Percentiles rank a stretch among this genome's conserved stretches.
These are phyloP conservation scores for Artemia sinica DNA, from an alignment of 2,888 invertebrate species.

Conservation along the genomic window DNA sequence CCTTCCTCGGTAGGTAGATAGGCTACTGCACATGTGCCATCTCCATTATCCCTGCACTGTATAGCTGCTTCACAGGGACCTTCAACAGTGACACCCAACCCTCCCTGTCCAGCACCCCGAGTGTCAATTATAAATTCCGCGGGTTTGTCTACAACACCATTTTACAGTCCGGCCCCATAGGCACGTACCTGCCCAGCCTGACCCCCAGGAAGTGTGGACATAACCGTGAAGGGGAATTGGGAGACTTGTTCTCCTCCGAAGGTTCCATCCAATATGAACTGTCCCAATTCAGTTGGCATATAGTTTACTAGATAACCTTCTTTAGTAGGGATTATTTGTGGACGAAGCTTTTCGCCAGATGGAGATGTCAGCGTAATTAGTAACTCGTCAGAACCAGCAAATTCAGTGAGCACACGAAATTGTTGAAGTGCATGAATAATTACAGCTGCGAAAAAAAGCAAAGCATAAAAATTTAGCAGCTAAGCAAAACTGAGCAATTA, in stretches of 20 bases:
- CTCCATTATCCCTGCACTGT: constrained; percentile 68
- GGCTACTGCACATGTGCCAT: constrained; percentile 70
- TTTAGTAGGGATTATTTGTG: constrained; percentile 56
- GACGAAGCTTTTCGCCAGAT: constrained; percentile 51
- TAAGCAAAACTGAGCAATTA: too few relatives aligned
- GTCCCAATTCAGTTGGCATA: constrained; percentile 58
- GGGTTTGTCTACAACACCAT: constrained; percentile 49
- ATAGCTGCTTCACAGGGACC: constrained; percentile 75
- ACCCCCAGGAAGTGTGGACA: constrained; percentile 46
- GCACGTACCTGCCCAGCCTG: constrained; percentile 46
- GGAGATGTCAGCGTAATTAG: constrained; percentile 55
- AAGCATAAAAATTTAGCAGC: too few relatives aligned
- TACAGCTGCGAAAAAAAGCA: constrained; percentile 41
- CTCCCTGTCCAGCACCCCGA: constrained; percentile 57
- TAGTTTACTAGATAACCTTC: constrained; percentile 62
- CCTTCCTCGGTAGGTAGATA: constrained; percentile 66
- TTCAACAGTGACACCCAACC: constrained; percentile 65
- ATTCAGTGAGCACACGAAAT: constrained; percentile 55
- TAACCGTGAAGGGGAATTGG: constrained; percentile 42
- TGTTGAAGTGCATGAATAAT: constrained; percentile 63
- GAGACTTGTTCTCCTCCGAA: constrained; percentile 58
- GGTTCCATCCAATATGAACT: constrained; percentile 57
- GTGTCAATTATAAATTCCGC: constrained; percentile 69
- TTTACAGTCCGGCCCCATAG: constrained; percentile 52
- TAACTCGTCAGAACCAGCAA: constrained; percentile 50